Percentiles rank a stretch among this genome's conserved stretches.
Conservation (phyloP, 2,888 invertebrate species). For the Drosophila dives region DNA sequence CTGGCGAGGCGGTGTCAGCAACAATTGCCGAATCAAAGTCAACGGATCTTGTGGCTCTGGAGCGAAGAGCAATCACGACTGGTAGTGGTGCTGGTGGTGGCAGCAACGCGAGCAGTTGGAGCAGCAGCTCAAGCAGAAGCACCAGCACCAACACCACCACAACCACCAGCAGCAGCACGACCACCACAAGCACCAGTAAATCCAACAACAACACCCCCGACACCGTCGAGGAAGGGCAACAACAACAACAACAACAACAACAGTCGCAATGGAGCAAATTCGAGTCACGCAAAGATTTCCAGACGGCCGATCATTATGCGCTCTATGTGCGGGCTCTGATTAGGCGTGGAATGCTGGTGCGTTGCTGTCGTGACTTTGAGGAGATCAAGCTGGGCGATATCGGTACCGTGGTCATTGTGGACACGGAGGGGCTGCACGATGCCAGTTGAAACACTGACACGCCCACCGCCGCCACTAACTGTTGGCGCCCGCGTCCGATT, state of each 20-base stretch:
- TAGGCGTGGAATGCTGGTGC: conserved; percentile 94
- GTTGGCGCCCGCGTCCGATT: conserved; percentile 95
- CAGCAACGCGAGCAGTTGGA: conserved; percentile 13
- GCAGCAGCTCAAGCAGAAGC: conserved; percentile 16
- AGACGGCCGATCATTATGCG: conserved; percentile 96
- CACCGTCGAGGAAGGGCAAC: conserved; percentile 76
- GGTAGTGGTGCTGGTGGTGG: background rate
- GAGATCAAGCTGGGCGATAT: conserved; percentile 95
- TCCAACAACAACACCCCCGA: conserved; percentile 62
- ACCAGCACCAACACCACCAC: conserved; percentile 2
- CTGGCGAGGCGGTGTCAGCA: background rate
- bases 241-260: conserved; percentile 4
- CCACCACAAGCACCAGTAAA: conserved; percentile 21
- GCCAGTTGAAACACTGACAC: conserved; percentile 55
- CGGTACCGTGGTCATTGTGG: conserved; percentile 95
- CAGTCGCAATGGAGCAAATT: conserved; percentile 61
- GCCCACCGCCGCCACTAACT: conserved; percentile 86
- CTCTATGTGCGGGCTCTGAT: conserved; percentile 95
- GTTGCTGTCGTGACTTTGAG: conserved; percentile 96
- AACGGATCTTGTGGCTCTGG: background rate
- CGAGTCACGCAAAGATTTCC: conserved; percentile 90
- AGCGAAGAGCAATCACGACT: background rate
- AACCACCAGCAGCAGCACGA: conserved; percentile 19
- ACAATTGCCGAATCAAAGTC: background rate
- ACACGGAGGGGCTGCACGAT: conserved; percentile 95